Percentiles rank a stretch among this genome's conserved stretches.
Evolutionary conservation across 2,888 invertebrate species (phyloP).

Genomic region (Conchocele bisecta): DNA sequence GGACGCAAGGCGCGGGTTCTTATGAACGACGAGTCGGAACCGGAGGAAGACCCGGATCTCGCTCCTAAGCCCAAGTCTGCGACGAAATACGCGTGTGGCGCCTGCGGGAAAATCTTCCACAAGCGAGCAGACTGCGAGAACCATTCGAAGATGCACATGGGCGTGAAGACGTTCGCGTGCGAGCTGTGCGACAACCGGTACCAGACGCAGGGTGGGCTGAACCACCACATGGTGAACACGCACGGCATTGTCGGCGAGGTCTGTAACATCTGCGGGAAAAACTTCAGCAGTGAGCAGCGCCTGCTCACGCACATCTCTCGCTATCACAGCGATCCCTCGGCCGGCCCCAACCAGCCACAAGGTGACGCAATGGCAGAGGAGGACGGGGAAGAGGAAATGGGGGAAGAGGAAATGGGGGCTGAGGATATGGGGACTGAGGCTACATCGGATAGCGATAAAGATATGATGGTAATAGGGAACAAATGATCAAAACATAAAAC

Average conservation of each 20-base stretch:
- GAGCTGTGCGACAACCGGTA: constrained; percentile 40
- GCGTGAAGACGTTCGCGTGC: constrained; percentile 35
- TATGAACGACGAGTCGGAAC: constrained; percentile 41
- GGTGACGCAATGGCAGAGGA: no score
- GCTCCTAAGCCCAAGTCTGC: constrained; percentile 39
- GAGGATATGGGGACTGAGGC: no score
- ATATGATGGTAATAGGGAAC: no score
- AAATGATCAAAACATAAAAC: no score
- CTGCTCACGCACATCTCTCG: constrained; percentile 46
- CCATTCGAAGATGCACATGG: constrained; percentile 47
- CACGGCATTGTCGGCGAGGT: constrained; percentile 47
- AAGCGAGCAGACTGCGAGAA: constrained; percentile 54
- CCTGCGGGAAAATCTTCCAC: constrained; percentile 54
- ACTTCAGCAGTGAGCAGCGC: constrained; percentile 43
- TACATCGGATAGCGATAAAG: no score
- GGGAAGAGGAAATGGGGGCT: no score
- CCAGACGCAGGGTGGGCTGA: constrained; percentile 42
- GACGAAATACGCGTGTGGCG: constrained; percentile 56
- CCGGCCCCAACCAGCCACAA: no score
- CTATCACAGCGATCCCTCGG: no score
- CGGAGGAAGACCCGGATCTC: constrained; percentile 13
- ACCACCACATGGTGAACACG: constrained; percentile 40
- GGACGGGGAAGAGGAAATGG: no score
- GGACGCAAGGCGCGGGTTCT: constrained; percentile 37
- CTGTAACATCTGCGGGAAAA: constrained; percentile 49